These are phyloP conservation scores for Hipposideros armiger DNA, from an alignment of 2,113 vertebrate species.

Conservation along the genomic window DNA sequence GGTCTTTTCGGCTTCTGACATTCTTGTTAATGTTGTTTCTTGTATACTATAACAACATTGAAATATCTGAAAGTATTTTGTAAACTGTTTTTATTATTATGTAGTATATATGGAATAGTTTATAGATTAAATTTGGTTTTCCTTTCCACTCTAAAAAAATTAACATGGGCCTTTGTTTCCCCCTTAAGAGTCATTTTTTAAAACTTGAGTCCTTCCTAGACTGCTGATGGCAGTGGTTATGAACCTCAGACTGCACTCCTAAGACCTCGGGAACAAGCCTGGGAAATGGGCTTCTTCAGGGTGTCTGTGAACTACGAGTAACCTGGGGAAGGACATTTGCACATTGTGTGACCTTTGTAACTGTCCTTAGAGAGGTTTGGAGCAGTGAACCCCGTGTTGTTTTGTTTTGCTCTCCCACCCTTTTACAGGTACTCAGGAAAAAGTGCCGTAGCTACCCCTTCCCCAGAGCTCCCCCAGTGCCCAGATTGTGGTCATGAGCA, in stretches of 20 bases:
- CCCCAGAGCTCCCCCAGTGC: conserved; percentile 82
- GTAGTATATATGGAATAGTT: background rate
- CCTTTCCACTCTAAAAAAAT: background rate
- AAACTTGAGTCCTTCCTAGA: background rate
- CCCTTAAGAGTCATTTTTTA: background rate
- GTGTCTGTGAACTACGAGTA: conserved; percentile 66
- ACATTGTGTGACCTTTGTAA: conserved; percentile 77
- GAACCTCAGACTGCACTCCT: conserved; percentile 11
- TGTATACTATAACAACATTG: background rate
- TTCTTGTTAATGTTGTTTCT: background rate
- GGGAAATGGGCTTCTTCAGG: conserved; percentile 72
- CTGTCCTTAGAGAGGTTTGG: conserved; percentile 82
- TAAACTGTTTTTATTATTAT: conserved; percentile 45
- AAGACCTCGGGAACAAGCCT: conserved; percentile 57
- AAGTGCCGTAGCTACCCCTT: conserved; percentile 48
- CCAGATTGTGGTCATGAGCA: conserved; percentile 76
- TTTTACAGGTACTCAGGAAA: conserved; percentile 87
- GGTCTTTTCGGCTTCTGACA: background rate
- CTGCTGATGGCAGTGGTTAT: background rate
- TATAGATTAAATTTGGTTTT: background rate
- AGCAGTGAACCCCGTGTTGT: conserved; percentile 83
- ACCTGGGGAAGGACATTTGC: conserved; percentile 59
- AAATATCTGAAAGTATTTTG: background rate
- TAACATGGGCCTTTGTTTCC: background rate
- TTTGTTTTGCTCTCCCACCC: conserved; percentile 77